Conservation (phyloP, 2,888 invertebrate species). For the Dryocosmus kuriphilus region DNA sequence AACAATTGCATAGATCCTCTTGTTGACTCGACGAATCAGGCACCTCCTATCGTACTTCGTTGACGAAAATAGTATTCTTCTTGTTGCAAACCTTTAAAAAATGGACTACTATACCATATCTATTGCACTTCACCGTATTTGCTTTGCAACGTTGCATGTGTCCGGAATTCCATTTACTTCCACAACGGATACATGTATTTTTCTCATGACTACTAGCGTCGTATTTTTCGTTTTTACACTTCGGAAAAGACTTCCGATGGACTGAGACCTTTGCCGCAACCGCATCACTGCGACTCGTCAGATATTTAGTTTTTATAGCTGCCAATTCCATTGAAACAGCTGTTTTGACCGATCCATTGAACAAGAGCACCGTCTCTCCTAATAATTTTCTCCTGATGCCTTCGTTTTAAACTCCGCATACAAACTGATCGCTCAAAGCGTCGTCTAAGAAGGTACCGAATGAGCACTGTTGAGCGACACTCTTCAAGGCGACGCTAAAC, state of each 20-base stretch:
- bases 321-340: constrained; percentile 49
- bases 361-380: constrained; percentile 51
- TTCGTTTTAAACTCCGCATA: constrained; percentile 58
- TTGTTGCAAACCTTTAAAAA: too few species aligned
- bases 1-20: neutral
- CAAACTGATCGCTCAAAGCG: constrained; percentile 56
- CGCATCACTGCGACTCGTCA: neutral
- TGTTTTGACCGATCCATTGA: constrained; percentile 50
- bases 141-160: neutral
- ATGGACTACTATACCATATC: too few species aligned
- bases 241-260: neutral
- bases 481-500: constrained; percentile 57
- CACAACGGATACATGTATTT: constrained; percentile 14
- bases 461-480: constrained; percentile 58
- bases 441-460: constrained; percentile 60
- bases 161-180: constrained; percentile 14
- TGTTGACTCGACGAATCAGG: neutral
- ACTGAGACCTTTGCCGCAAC: neutral
- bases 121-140: too few species aligned
- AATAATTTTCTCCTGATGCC: constrained; percentile 55
- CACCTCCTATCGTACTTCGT: neutral
- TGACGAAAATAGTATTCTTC: too few species aligned
- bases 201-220: neutral
- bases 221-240: neutral
- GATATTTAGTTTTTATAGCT: too few species aligned